Conservation (phyloP, 2,888 invertebrate species). For the Eurois occulta region DNA sequence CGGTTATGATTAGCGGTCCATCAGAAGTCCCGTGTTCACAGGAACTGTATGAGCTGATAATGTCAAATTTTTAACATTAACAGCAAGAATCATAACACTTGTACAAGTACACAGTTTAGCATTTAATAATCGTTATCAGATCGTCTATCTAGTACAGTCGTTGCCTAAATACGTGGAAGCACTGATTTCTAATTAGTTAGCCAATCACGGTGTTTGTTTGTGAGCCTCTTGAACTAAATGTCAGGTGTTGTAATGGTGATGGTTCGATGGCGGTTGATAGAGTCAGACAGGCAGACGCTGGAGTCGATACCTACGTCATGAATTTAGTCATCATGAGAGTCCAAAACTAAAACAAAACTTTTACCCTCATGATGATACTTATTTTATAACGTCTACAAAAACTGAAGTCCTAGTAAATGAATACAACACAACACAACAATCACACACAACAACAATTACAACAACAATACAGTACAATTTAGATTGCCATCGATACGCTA, state of each 20-base stretch:
- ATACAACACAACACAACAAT: too few relatives aligned
- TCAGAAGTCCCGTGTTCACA: constrained; percentile 18
- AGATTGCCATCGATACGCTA: too few relatives aligned
- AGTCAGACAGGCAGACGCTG: not conserved
- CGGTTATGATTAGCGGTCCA: constrained; percentile 21
- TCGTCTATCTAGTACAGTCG: constrained; percentile 37
- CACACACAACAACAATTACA: too few relatives aligned
- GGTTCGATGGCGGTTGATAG: not conserved
- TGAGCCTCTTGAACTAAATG: constrained; percentile 51
- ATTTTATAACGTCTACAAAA: not conserved
- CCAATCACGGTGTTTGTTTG: constrained; percentile 22
- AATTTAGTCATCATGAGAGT: not conserved
- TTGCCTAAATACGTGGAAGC: constrained; percentile 40
- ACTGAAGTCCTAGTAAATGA: too few relatives aligned
- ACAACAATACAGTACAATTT: too few relatives aligned
- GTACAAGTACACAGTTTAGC: constrained; percentile 43
- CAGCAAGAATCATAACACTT: constrained; percentile 17
- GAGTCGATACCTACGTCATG: not conserved
- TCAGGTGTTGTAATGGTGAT: constrained; percentile 19
- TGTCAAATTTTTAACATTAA: constrained; percentile 25
- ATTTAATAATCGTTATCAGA: constrained; percentile 61
- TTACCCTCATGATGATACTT: not conserved
- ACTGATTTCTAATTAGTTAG: constrained; percentile 54
- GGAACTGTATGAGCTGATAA: constrained; percentile 29
- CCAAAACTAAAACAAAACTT: not conserved